These are phyloP conservation scores for Lacerta agilis DNA, from an alignment of 2,797 vertebrate genomes.

Conservation along the genomic window DNA sequence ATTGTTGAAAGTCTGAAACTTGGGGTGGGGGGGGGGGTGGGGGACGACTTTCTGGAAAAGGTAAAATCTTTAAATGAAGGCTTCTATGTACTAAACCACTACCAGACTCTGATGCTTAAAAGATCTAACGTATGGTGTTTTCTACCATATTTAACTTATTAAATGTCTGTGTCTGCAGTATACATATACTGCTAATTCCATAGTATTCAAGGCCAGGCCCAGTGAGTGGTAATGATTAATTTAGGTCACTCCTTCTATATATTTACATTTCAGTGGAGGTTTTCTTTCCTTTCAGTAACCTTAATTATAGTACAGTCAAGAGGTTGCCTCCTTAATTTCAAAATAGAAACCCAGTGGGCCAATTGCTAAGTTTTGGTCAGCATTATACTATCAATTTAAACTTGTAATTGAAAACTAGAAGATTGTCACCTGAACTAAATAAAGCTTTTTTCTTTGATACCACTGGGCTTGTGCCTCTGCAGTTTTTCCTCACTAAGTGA, in stretches of 20 bases:
- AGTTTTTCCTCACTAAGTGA: background rate
- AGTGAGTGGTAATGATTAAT: background rate
- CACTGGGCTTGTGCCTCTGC: background rate
- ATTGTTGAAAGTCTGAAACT: background rate
- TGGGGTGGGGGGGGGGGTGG: too few relatives aligned
- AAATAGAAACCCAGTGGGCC: background rate
- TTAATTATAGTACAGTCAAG: background rate
- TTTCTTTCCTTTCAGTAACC: background rate
- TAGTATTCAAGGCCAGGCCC: background rate
- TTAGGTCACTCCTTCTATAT: background rate
- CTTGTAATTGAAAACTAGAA: background rate
- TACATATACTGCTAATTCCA: background rate
- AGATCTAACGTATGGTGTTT: background rate
- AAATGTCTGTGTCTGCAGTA: background rate
- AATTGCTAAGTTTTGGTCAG: background rate
- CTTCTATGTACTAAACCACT: background rate
- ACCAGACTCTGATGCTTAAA: background rate
- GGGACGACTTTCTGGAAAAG: background rate
- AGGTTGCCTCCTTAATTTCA: background rate
- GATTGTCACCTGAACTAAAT: background rate
- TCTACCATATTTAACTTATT: background rate
- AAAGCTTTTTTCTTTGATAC: background rate
- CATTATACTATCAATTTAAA: background rate
- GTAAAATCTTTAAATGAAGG: too few relatives aligned
- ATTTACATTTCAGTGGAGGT: background rate